A percentile compares a stretch with the other conserved stretches of the same genome.
Evolutionary conservation across 2,113 vertebrate species (phyloP).

Genomic region (Aix galericulata): DNA sequence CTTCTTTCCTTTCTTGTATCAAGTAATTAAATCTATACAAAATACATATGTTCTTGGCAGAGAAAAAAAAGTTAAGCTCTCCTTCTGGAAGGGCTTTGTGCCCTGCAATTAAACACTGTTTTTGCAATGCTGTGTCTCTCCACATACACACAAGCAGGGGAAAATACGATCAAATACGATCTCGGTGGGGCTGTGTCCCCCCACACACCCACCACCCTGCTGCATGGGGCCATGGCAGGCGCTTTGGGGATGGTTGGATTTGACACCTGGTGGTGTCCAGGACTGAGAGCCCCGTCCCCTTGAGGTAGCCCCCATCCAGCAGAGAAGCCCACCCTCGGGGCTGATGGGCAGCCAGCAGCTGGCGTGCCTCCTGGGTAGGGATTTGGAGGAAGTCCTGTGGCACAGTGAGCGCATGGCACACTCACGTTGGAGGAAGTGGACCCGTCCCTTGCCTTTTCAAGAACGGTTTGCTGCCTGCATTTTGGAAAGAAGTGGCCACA

Average conservation of each 20-base stretch:
- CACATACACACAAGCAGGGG: not conserved
- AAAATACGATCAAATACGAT: not conserved
- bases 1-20: slow-evolving; percentile 35
- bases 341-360: fast-evolving
- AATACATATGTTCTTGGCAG: slow-evolving; percentile 67
- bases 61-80: slow-evolving; percentile 11
- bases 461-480: fast-evolving
- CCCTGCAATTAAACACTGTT: slow-evolving; percentile 50
- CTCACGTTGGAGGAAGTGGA: not conserved
- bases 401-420: too few relatives aligned
- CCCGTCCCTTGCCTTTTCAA: not conserved
- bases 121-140: slow-evolving; percentile 13
- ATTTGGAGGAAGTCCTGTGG: not conserved
- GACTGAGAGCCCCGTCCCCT: not conserved
- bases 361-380: not conserved
- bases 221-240: fast-evolving
- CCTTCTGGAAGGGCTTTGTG: slow-evolving; percentile 62
- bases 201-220: not conserved
- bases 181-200: not conserved
- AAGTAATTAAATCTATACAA: slow-evolving; percentile 66
- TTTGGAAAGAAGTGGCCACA: not conserved
- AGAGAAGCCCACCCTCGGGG: not conserved
- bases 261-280: not conserved
- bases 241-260: not conserved
- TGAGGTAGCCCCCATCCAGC: not conserved